A percentile compares a stretch with the other conserved stretches of the same genome.
phyloP scores from a whole-genome alignment of 2,113 vertebrate genomes.

The Tympanuchus pallidicinctus region DNA sequence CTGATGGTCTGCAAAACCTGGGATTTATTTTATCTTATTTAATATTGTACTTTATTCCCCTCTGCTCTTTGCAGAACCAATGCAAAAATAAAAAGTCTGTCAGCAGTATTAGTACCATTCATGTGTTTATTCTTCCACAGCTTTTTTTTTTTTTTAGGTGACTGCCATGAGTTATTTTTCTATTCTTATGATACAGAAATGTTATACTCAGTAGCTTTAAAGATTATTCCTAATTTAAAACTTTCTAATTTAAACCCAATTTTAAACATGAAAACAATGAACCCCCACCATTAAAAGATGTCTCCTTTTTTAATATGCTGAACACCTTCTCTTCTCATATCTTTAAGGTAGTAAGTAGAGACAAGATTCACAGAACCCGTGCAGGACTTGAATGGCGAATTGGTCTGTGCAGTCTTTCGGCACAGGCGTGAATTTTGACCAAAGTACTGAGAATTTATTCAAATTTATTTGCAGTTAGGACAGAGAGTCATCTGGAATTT shows the following conservation, averaged over 20 bases:
- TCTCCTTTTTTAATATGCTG: not conserved
- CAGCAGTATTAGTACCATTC: not conserved
- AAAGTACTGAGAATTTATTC: not conserved
- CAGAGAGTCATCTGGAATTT: not conserved
- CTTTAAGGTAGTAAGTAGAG: not conserved
- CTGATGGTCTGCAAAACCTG: not conserved
- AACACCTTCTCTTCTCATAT: not conserved
- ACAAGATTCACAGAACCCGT: not conserved
- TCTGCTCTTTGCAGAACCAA: not conserved
- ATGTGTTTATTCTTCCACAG: not conserved
- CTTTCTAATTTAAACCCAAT: not conserved
- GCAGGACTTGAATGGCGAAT: not conserved
- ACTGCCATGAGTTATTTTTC: not conserved
- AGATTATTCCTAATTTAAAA: not conserved
- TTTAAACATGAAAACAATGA: not conserved
- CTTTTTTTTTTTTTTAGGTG: not conserved
- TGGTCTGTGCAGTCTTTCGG: not conserved
- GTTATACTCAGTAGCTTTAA: not conserved
- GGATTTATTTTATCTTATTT: not conserved
- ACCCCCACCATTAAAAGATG: not conserved
- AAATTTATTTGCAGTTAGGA: not conserved
- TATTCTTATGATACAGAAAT: not conserved
- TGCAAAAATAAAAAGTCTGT: not conserved
- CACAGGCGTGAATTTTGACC: not conserved
- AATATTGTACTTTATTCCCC: accelerated